A percentile compares a stretch with the other conserved stretches of the same genome.
These are phyloP conservation scores for Allacma fusca DNA, from an alignment of 2,888 invertebrate species.

Conservation along the genomic window DNA sequence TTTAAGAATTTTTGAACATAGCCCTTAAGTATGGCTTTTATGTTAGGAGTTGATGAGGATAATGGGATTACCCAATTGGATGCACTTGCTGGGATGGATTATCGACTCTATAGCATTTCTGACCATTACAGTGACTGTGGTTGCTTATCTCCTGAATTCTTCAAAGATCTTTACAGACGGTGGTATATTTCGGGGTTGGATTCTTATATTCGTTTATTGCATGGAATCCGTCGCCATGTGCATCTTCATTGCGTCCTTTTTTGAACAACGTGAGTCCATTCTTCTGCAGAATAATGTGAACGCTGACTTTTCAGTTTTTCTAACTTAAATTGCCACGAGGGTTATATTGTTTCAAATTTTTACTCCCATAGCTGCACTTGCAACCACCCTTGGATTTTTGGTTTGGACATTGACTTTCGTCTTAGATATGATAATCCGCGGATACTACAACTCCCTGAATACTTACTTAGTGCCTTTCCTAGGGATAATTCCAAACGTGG, in stretches of 20 bases:
- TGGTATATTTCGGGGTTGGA: not conserved
- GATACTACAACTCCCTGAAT: not conserved
- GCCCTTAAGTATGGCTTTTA: too few species aligned
- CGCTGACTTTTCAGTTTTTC: too few species aligned
- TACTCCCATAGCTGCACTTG: not conserved
- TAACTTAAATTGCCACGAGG: too few species aligned
- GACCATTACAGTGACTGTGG: not conserved
- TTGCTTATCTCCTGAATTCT: not conserved
- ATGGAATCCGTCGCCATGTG: not conserved
- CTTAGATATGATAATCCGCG: not conserved
- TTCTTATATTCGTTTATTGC: not conserved
- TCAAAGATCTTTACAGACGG: not conserved
- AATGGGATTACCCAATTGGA: slow-evolving; percentile 13
- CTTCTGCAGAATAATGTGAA: not conserved
- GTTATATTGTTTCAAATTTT: not conserved
- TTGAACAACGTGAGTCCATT: not conserved
- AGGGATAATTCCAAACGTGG: not conserved
- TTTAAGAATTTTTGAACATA: too few species aligned
- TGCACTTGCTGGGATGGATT: not conserved
- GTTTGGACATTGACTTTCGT: not conserved
- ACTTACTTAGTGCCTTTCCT: not conserved
- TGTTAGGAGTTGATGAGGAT: slow-evolving; percentile 24
- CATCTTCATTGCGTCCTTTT: slow-evolving; percentile 2
- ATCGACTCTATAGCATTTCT: not conserved
- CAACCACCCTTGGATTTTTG: not conserved